Evolutionary conservation across 30 jellyfish, hydroid and myxozoan genomes (phyloP).

Genomic region (Hydractinia echinata): DNA sequence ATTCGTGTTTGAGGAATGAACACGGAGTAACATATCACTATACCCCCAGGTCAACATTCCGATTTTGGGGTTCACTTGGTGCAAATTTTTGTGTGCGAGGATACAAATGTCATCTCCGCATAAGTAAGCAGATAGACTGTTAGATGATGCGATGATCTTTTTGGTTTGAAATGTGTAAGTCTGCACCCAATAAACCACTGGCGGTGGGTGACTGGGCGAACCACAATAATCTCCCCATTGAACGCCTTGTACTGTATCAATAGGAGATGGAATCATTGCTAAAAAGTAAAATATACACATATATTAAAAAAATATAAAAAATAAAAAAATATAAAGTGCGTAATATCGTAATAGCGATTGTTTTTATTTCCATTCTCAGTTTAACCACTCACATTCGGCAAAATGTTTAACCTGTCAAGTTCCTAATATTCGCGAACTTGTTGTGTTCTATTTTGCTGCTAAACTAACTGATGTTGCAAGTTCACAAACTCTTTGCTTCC

Average conservation of each 20-base stretch:
- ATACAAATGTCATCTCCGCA: conserved; percentile 50
- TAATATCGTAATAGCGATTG: too few relatives aligned
- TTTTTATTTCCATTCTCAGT: too few relatives aligned
- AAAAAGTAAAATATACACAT: background rate
- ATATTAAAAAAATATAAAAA: background rate
- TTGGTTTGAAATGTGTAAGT: conserved; percentile 37
- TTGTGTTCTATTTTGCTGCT: too few relatives aligned
- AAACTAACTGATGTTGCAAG: too few relatives aligned
- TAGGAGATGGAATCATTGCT: conserved; percentile 55
- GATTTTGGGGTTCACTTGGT: conserved; percentile 32
- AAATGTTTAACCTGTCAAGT: too few relatives aligned
- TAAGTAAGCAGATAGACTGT: conserved; percentile 60
- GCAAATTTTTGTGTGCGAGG: conserved; percentile 43
- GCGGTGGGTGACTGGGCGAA: conserved; percentile 72
- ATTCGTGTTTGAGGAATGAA: conserved; percentile 37
- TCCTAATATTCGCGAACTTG: too few relatives aligned
- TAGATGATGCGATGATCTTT: conserved; percentile 48
- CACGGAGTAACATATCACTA: conserved; percentile 62
- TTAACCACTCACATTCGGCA: too few relatives aligned
- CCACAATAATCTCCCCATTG: conserved; percentile 95
- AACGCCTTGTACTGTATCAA: conserved; percentile 65
- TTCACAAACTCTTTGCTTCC: too few relatives aligned
- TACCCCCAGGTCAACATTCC: conserved; percentile 78
- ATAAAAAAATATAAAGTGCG: background rate
- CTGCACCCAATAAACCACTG: conserved; percentile 75